Percentiles rank a stretch among this genome's conserved stretches.
phyloP scores from a whole-genome alignment of 2,888 invertebrate species.

The Diadegma fenestrale region DNA sequence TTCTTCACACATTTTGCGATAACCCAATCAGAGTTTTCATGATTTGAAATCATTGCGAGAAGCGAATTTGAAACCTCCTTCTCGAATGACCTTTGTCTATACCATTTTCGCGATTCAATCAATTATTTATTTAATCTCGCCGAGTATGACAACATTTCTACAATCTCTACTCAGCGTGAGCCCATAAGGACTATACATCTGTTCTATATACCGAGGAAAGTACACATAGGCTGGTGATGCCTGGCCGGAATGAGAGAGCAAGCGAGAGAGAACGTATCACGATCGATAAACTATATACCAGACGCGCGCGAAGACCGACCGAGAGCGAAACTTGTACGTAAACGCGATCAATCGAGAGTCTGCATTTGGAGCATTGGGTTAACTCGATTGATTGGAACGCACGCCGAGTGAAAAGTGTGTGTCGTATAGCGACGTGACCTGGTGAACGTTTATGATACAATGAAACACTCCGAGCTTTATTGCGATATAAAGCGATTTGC shows the following conservation, averaged over 20 bases:
- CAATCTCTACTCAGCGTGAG: constrained; percentile 16
- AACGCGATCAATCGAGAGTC: constrained; percentile 19
- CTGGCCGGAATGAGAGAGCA: constrained; percentile 11
- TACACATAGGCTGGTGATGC: neutral
- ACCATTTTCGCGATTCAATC: neutral
- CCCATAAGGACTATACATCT: constrained; percentile 29
- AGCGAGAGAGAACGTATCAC: neutral
- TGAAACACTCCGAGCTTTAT: neutral
- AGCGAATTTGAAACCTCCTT: neutral
- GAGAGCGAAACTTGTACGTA: constrained; percentile 17
- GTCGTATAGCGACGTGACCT: neutral
- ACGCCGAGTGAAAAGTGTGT: neutral
- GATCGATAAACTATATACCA: constrained; percentile 25
- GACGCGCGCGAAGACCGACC: constrained; percentile 18
- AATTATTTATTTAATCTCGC: constrained; percentile 24
- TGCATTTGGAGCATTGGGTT: constrained; percentile 53
- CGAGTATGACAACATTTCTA: constrained; percentile 17
- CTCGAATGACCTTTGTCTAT: neutral
- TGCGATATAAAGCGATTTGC: neutral
- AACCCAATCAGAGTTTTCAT: neutral
- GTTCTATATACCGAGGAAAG: constrained; percentile 28
- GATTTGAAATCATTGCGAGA: neutral
- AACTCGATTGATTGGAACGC: constrained; percentile 46
- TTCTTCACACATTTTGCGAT: neutral
- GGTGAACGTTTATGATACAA: neutral